Evolutionary conservation across 2,797 vertebrate species (phyloP).

Genomic region (Micropoecilia bifurca): DNA sequence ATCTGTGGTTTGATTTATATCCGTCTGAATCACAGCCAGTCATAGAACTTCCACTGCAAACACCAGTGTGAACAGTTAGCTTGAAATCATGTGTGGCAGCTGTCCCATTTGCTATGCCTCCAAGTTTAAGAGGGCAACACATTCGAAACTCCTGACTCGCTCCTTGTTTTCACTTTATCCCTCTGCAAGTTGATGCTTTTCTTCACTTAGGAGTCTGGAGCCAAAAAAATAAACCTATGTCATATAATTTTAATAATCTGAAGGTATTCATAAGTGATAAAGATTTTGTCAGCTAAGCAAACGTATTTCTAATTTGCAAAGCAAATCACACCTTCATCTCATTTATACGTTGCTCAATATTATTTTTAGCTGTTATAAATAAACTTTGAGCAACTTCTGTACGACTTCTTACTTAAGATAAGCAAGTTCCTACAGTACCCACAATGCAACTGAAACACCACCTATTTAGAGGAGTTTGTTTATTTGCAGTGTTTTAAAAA

Average conservation of each 20-base stretch:
- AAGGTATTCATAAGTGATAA: background rate
- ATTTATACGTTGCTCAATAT: background rate
- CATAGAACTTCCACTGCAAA: background rate
- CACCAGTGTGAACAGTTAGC: constrained; percentile 22
- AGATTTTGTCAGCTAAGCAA: background rate
- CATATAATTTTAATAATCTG: background rate
- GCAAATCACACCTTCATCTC: background rate
- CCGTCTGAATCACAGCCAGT: constrained; percentile 5
- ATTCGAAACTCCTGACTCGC: constrained; percentile 9
- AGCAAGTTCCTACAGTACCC: background rate
- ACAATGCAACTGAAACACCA: background rate
- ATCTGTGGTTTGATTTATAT: constrained; percentile 18
- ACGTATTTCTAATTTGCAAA: background rate
- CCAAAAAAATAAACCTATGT: constrained; percentile 29
- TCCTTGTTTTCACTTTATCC: background rate
- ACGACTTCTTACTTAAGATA: background rate
- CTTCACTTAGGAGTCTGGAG: background rate
- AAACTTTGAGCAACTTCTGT: background rate
- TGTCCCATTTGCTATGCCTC: constrained; percentile 26
- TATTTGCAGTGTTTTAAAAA: background rate
- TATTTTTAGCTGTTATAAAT: background rate
- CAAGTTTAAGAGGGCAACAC: constrained; percentile 10
- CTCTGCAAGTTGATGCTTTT: background rate
- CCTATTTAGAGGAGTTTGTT: background rate
- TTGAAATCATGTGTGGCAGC: constrained; percentile 50